Conservation (phyloP, 1,140 invertebrate genomes). For the Homarus americanus region DNA sequence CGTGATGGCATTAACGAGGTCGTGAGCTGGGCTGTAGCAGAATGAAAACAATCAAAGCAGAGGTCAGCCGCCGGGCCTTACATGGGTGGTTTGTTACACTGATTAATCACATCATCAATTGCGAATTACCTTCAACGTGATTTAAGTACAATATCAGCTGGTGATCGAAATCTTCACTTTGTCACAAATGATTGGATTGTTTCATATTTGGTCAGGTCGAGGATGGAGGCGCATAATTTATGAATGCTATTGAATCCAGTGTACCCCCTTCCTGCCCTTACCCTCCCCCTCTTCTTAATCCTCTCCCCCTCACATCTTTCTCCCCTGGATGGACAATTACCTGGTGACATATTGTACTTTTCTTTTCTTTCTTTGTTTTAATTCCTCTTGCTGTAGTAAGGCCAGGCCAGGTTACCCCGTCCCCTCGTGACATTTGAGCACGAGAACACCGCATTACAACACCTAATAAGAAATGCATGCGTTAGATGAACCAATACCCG, state of each 20-base stretch:
- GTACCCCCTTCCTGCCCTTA: background rate
- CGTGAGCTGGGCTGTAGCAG: conserved; percentile 16
- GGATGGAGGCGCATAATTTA: conserved; percentile 48
- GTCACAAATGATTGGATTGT: conserved; percentile 67
- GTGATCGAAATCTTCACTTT: conserved; percentile 70
- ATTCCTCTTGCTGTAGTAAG: no score
- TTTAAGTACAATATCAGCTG: conserved; percentile 72
- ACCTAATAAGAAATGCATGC: background rate
- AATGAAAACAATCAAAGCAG: conserved; percentile 67
- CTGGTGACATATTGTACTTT: no score
- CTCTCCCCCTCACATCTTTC: background rate
- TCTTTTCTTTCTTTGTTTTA: no score
- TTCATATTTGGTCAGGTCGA: conserved; percentile 65
- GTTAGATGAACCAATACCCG: background rate
- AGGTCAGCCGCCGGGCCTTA: conserved; percentile 49
- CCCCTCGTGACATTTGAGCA: background rate
- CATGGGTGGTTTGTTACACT: conserved; percentile 57
- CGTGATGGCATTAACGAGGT: conserved; percentile 1
- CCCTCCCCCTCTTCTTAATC: background rate
- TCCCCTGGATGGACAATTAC: no score
- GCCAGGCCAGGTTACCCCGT: no score
- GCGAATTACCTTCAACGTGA: conserved; percentile 69
- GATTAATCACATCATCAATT: conserved; percentile 71
- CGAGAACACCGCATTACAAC: background rate
- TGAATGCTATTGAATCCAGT: conserved; percentile 39